phyloP scores from a whole-genome alignment of 1,140 invertebrate species.

The Pachypsylla venusta region DNA sequence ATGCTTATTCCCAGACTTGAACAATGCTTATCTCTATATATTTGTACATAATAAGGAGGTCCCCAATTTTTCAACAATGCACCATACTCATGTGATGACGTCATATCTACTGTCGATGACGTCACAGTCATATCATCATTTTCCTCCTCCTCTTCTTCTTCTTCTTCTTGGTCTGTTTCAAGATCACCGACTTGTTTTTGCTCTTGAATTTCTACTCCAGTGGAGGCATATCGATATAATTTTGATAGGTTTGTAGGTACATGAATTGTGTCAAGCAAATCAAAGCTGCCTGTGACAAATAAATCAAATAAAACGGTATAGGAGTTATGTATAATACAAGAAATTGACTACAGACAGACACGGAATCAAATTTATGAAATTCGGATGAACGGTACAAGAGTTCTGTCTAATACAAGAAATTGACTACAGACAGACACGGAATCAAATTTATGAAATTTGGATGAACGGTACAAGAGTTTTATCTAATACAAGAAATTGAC shows the following conservation, averaged over 20 bases:
- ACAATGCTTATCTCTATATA: slow-evolving; percentile 49
- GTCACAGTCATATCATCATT: slow-evolving; percentile 34
- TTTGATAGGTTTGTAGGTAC: slow-evolving; percentile 8
- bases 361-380: no score
- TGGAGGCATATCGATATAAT: slow-evolving; percentile 19
- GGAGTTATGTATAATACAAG: no score
- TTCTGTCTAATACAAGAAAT: no score
- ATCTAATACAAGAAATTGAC: no score
- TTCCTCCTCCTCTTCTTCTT: slow-evolving; percentile 10
- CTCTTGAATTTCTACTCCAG: slow-evolving; percentile 17
- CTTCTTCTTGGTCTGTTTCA: slow-evolving; percentile 11
- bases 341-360: no score
- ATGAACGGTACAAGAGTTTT: no score
- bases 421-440: no score
- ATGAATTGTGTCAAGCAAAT: slow-evolving; percentile 1
- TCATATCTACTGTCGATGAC: slow-evolving; percentile 17
- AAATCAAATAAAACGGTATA: no score
- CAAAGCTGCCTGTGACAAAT: neutral
- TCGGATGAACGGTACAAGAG: no score
- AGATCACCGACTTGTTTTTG: slow-evolving; percentile 11
- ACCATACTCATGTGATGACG: neutral
- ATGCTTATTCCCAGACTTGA: slow-evolving; percentile 87
- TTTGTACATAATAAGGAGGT: slow-evolving; percentile 53
- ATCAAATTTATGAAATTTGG: no score
- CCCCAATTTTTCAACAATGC: slow-evolving; percentile 62